Conservation (phyloP, 2,888 invertebrate genomes). For the Neuroscelio doddi region DNA sequence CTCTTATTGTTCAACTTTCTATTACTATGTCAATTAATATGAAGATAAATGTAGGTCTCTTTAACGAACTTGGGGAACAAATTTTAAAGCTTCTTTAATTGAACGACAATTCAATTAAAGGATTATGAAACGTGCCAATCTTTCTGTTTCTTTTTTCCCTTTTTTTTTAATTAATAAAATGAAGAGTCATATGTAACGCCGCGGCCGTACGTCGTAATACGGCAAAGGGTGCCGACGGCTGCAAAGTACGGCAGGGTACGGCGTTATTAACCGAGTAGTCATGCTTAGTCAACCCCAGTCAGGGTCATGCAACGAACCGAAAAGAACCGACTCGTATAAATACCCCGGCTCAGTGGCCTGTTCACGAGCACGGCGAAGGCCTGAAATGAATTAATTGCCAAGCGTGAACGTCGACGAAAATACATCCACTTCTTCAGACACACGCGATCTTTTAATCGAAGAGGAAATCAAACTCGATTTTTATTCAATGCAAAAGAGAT, state of each 20-base stretch:
- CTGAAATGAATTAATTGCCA: constrained; percentile 10
- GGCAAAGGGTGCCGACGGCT: constrained; percentile 31
- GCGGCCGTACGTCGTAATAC: constrained; percentile 4
- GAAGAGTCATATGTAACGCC: neutral
- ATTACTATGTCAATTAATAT: too few species aligned
- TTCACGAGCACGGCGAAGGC: constrained; percentile 1
- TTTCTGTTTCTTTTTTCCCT: too few species aligned
- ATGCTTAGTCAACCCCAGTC: constrained; percentile 38
- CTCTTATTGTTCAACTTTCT: too few species aligned
- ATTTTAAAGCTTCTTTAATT: too few species aligned
- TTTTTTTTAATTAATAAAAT: neutral
- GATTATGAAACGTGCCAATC: too few species aligned
- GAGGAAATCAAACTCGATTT: too few species aligned
- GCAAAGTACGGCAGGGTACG: constrained; percentile 3
- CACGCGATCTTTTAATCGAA: constrained; percentile 5
- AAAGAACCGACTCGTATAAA: constrained; percentile 28
- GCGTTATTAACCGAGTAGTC: constrained; percentile 39
- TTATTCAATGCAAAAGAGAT: constrained; percentile 2
- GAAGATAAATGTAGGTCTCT: too few species aligned
- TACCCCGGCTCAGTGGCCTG: constrained; percentile 4
- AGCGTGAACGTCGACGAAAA: constrained; percentile 10
- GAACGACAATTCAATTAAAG: too few species aligned
- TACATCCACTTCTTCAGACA: neutral
- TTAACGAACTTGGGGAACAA: too few species aligned
- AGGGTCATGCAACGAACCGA: constrained; percentile 35